A percentile compares a stretch with the other conserved stretches of the same genome.
Evolutionary conservation across 2,797 vertebrate species (phyloP).

Genomic region (Selene dorsalis): DNA sequence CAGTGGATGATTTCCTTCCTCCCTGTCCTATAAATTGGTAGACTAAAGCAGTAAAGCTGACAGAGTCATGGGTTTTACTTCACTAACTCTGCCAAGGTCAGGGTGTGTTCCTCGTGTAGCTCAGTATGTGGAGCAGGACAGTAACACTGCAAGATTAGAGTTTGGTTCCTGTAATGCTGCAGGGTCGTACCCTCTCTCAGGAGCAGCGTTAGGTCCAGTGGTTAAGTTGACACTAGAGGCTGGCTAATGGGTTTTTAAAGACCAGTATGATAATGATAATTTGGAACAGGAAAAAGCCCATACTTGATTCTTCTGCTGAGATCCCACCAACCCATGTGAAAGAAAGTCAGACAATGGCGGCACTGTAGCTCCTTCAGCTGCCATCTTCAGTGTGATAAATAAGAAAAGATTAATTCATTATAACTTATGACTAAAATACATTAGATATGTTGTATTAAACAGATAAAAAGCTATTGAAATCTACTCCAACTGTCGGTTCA

Average conservation of each 20-base stretch:
- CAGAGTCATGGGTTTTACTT: conserved; percentile 38
- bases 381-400: too few species aligned
- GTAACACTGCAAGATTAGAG: conserved; percentile 41
- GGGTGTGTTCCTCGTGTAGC: conserved; percentile 10
- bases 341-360: too few species aligned
- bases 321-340: too few species aligned
- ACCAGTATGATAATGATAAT: too few species aligned
- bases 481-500: too few species aligned
- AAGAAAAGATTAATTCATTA: too few species aligned
- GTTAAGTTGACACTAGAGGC: conserved; percentile 9
- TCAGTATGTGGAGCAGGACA: conserved; percentile 25
- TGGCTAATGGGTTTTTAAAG: background rate
- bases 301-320: too few species aligned
- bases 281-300: too few species aligned
- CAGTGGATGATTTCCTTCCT: conserved; percentile 43
- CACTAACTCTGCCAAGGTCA: conserved; percentile 46
- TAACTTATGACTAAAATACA: too few species aligned
- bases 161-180: conserved; percentile 40
- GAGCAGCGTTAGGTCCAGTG: conserved; percentile 7
- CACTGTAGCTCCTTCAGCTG: too few species aligned
- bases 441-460: too few species aligned
- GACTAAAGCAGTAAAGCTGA: conserved; percentile 41
- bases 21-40: conserved; percentile 29
- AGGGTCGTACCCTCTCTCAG: conserved; percentile 30
- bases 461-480: too few species aligned